Percentiles rank a stretch among this genome's conserved stretches.
phyloP scores from a whole-genome alignment of 2,797 vertebrate species.

The Esox lucius region DNA sequence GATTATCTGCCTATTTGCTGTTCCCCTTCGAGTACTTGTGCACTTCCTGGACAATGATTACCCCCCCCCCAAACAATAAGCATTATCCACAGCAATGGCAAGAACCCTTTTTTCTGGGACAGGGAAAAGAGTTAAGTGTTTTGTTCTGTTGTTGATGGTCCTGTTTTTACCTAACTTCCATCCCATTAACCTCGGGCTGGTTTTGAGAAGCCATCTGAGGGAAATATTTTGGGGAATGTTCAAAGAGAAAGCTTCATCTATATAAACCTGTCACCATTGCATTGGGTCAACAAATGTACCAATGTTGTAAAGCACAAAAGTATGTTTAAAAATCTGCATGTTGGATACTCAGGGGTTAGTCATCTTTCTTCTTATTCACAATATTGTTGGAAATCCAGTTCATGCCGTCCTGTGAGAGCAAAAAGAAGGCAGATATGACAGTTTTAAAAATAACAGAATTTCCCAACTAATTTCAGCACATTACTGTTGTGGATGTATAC shows the following conservation, averaged over 20 bases:
- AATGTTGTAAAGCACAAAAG: background rate
- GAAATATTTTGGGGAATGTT: background rate
- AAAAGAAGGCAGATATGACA: background rate
- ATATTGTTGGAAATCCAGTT: slow-evolving; percentile 28
- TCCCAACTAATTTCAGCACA: background rate
- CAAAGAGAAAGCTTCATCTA: background rate
- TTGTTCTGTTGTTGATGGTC: background rate
- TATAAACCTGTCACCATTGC: background rate
- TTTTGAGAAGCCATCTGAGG: background rate
- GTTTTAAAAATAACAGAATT: background rate
- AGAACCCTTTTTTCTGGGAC: background rate
- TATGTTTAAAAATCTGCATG: background rate
- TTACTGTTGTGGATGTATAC: background rate
- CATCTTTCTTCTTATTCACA: slow-evolving; percentile 18
- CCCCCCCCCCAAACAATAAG: background rate
- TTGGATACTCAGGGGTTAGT: background rate
- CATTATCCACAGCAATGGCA: background rate
- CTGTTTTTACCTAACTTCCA: background rate
- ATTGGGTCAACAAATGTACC: background rate
- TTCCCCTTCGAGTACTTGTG: background rate
- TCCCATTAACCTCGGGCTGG: background rate
- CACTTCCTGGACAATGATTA: background rate
- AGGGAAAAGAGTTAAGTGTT: background rate
- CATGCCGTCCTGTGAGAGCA: slow-evolving; percentile 25
- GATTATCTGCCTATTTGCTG: background rate